Base-by-base conservation (phyloP, 2,113 vertebrate genomes). In the Clarias magur region DNA sequence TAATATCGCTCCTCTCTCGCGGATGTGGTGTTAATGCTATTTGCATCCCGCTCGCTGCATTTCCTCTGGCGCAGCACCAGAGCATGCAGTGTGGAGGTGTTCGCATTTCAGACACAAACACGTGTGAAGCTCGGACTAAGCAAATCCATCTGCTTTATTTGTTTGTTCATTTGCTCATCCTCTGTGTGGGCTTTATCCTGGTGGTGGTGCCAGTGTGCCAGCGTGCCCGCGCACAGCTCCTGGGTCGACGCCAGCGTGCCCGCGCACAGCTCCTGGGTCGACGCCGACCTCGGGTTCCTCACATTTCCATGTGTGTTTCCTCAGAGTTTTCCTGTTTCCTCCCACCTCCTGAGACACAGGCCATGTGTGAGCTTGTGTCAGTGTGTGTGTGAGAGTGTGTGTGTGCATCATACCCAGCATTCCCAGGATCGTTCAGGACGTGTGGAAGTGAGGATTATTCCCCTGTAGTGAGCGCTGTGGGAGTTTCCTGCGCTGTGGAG, bases 1-100 rank as follows among this genome's bases (percentile, higher is more conserved):
- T 86, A 89, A 88, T 88, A 87, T 88, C 73, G 34, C 86, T 87
- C 86, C 88, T 87, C 84, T 48, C 84, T 81, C n/a, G 73, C 83
- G 88, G 86, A 88, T 84, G 62, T 70, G 27, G 57, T 27, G 73
- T 86, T 90, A 86, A 90, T 85, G 65, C 88, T 86, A 68, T 89
- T 90, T 85, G 84, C 90, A 88, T 85, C 67, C 57, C 2, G 10
- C 75, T 54, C 59, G 82, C 83, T 67, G 81, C 62, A 65, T 19
- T 54, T 83, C 42, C 56, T 80, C 56, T 60, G 27, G 27, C 30
- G 76, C 54, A 30, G 76, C 76, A 79, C 48, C 75, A 78, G 13
- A 23, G 17, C 73, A 53, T 54, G 42, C 15, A 19, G 56, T 21
- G 54, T 80, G 78, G 17, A 80, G 53, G 7, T 15, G n/a, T 27